These are phyloP conservation scores for Brachyptera putata DNA, from an alignment of 2,888 invertebrate species.

Conservation along the genomic window DNA sequence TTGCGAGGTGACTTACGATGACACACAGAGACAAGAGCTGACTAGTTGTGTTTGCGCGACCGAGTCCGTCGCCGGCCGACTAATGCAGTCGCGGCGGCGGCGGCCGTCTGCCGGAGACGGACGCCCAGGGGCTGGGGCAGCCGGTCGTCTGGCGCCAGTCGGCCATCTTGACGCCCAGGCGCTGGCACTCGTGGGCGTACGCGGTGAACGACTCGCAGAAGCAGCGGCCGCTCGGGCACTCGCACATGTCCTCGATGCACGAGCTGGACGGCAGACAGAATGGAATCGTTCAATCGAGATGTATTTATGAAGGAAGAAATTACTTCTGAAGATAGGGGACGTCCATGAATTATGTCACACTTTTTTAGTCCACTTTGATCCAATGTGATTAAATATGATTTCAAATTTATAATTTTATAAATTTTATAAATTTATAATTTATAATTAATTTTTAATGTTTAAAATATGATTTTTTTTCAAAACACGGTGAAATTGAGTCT, in stretches of 20 bases:
- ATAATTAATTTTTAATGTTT: no score
- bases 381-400: no score
- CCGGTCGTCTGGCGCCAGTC: conserved; percentile 69
- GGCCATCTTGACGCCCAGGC: conserved; percentile 65
- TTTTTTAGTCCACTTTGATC: no score
- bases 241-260: conserved; percentile 83
- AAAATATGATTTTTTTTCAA: no score
- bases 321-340: no score
- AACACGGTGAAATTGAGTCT: no score
- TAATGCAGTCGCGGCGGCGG: conserved; percentile 21
- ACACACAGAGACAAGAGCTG: conserved; percentile 22
- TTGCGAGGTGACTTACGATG: no score
- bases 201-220: conserved; percentile 88
- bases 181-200: conserved; percentile 81
- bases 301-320: no score
- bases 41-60: conserved; percentile 24
- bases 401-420: no score
- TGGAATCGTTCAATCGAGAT: no score
- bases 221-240: conserved; percentile 74
- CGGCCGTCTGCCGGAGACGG: conserved; percentile 7
- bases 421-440: no score
- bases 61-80: background rate
- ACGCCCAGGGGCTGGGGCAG: conserved; percentile 53
- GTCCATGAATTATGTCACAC: no score
- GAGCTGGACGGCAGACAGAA: conserved; percentile 48